These are phyloP conservation scores for Muscicapa striata DNA, from an alignment of 2,797 vertebrate species.

Conservation along the genomic window DNA sequence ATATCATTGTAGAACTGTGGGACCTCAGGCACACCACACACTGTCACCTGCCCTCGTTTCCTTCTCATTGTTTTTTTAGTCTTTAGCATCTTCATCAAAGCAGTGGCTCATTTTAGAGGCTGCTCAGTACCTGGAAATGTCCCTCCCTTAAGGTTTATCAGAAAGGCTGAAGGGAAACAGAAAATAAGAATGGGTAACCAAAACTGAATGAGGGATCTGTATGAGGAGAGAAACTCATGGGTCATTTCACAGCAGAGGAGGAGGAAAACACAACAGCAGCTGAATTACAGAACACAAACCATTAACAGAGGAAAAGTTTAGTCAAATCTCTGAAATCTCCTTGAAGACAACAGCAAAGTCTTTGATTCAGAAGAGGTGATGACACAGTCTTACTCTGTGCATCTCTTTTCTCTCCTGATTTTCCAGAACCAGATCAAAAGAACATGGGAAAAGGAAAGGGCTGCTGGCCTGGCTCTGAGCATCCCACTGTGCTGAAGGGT, in stretches of 20 bases:
- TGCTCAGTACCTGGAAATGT: background rate
- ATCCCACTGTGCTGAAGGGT: background rate
- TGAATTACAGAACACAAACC: background rate
- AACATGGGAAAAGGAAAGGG: background rate
- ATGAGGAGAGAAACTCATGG: background rate
- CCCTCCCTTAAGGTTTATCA: background rate
- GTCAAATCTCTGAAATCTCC: background rate
- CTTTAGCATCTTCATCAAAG: background rate
- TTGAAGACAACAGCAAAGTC: background rate
- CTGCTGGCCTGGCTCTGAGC: background rate
- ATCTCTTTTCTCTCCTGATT: background rate
- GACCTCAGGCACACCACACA: fast-evolving
- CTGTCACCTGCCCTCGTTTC: background rate
- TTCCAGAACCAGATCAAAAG: background rate
- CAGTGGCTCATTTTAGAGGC: background rate
- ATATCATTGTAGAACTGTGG: fast-evolving
- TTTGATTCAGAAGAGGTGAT: background rate
- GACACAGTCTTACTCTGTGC: background rate
- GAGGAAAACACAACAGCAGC: background rate
- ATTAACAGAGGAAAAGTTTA: background rate
- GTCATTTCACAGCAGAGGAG: background rate
- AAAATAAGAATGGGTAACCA: background rate
- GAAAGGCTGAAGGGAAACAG: background rate
- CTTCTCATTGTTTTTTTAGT: background rate
- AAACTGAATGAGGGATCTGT: background rate